Conservation (phyloP, 2,113 vertebrate genomes). For the Smithornis capensis region DNA sequence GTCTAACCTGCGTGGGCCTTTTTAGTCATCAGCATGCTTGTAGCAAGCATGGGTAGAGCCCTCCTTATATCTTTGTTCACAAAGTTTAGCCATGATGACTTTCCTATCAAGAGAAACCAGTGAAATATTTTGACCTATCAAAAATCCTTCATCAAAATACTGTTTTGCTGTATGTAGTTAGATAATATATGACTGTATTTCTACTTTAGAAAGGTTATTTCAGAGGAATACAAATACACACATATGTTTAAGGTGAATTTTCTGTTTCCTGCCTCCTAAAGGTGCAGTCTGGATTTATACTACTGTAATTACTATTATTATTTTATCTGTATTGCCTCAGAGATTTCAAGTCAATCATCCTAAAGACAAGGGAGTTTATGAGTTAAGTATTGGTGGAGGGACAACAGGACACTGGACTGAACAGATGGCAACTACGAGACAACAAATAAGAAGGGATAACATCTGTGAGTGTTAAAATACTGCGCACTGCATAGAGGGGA, state of each 20-base stretch:
- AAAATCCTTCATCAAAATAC: not conserved
- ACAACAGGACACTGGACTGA: not conserved
- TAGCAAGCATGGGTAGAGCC: no score
- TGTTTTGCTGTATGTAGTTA: not conserved
- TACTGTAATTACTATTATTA: not conserved
- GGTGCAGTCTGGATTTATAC: not conserved
- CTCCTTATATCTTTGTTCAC: no score
- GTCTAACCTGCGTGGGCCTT: no score
- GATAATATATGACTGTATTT: not conserved
- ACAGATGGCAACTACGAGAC: slow-evolving; percentile 14
- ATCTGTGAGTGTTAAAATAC: slow-evolving; percentile 32
- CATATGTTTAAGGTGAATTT: not conserved
- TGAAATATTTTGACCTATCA: not conserved
- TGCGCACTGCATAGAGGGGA: not conserved
- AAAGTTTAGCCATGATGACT: no score
- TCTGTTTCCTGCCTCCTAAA: not conserved
- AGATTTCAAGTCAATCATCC: not conserved
- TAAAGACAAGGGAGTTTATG: not conserved
- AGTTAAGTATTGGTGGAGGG: not conserved
- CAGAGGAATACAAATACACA: not conserved
- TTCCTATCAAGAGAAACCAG: not conserved
- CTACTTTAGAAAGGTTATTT: not conserved
- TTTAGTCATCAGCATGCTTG: no score
- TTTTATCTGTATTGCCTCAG: not conserved
- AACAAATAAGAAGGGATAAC: slow-evolving; percentile 21